phyloP scores from a whole-genome alignment of 2,888 invertebrate species.

The Schizotus pectinicornis region DNA sequence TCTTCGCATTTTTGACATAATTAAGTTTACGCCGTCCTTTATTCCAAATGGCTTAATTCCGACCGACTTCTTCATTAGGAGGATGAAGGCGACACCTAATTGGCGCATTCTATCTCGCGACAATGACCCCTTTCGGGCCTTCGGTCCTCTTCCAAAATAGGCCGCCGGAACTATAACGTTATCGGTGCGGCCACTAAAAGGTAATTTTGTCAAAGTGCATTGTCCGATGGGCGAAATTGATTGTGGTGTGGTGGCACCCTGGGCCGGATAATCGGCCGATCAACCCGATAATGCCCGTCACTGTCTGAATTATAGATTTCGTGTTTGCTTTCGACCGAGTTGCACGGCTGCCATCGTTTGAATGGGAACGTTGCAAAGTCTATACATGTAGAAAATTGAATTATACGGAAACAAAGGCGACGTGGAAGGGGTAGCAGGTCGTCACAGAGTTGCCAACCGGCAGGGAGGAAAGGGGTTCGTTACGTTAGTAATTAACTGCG shows the following conservation, averaged over 20 bases:
- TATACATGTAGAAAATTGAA: conserved; percentile 55
- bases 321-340: too few relatives aligned
- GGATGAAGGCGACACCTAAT: conserved; percentile 25
- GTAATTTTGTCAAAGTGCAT: too few relatives aligned
- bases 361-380: conserved; percentile 27
- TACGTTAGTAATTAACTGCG: conserved; percentile 58
- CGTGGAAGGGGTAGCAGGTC: conserved; percentile 36
- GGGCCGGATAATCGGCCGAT: too few relatives aligned
- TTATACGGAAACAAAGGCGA: conserved; percentile 53
- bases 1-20: conserved; percentile 60
- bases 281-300: too few relatives aligned
- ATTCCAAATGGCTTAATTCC: conserved; percentile 57
- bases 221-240: too few relatives aligned
- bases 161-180: too few relatives aligned
- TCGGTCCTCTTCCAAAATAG: too few relatives aligned
- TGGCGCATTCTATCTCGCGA: conserved; percentile 19
- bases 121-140: background rate
- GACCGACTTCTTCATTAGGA: conserved; percentile 36
- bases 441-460: conserved; percentile 45
- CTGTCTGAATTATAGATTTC: too few relatives aligned
- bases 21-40: conserved; percentile 58
- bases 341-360: background rate
- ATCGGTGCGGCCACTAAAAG: too few relatives aligned
- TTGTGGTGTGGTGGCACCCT: too few relatives aligned
- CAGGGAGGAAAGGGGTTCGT: conserved; percentile 48